A percentile compares a stretch with the other conserved stretches of the same genome.
Evolutionary conservation across 2,113 vertebrate genomes (phyloP).

Genomic region (Alectura lathami): DNA sequence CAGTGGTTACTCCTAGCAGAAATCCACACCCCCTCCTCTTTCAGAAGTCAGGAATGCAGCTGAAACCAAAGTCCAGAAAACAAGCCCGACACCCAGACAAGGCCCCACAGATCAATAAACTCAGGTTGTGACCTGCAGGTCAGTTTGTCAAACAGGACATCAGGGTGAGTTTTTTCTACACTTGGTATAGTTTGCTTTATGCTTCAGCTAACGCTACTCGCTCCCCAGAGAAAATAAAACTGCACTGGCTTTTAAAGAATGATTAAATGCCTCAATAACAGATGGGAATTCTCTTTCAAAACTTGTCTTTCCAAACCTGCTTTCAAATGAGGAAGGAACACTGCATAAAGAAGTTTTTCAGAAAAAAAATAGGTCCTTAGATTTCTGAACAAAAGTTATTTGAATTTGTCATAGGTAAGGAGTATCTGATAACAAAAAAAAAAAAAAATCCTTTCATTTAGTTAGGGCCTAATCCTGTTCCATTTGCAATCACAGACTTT

Average conservation of each 20-base stretch:
- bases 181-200: conserved; percentile 72
- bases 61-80: conserved; percentile 82
- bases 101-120: conserved; percentile 77
- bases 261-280: conserved; percentile 51
- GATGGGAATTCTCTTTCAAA: conserved; percentile 41
- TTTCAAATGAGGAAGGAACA: neutral
- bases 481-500: conserved; percentile 14
- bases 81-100: conserved; percentile 70
- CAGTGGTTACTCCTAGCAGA: conserved; percentile 78
- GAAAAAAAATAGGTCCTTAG: neutral
- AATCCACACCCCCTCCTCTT: conserved; percentile 77
- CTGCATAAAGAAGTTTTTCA: neutral
- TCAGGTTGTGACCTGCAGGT: conserved; percentile 77
- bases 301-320: neutral
- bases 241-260: conserved; percentile 34
- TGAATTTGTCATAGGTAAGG: neutral
- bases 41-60: conserved; percentile 83
- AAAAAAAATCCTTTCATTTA: neutral
- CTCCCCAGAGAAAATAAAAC: conserved; percentile 72
- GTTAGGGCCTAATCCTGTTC: conserved; percentile 49
- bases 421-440: neutral
- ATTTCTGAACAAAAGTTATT: neutral
- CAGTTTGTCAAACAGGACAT: conserved; percentile 76
- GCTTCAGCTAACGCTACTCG: conserved; percentile 51
- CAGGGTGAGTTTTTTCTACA: conserved; percentile 64